Conservation (phyloP, 2,113 vertebrate genomes). For the Podocnemis expansa region DNA sequence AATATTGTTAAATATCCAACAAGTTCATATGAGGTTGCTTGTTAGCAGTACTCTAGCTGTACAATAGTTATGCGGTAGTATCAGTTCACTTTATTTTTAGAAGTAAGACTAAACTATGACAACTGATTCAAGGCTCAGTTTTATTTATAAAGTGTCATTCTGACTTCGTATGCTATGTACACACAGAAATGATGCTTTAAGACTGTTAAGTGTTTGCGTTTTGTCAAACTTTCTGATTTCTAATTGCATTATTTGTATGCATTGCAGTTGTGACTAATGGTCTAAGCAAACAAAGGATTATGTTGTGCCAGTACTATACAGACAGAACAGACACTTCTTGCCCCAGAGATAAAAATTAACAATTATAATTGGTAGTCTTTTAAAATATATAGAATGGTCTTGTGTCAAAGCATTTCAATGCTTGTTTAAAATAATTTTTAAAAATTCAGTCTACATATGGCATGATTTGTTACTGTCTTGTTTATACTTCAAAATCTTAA, state of each 20-base stretch:
- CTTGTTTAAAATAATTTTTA: background rate
- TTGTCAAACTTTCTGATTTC: background rate
- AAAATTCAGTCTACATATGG: background rate
- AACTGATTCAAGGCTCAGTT: conserved; percentile 1
- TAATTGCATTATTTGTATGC: background rate
- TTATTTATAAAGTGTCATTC: background rate
- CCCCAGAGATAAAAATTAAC: background rate
- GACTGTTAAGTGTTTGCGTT: background rate
- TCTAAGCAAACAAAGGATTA: background rate
- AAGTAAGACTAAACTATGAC: conserved; percentile 41
- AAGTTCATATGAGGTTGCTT: conserved; percentile 48
- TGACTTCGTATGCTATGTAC: background rate
- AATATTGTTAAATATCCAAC: conserved; percentile 38
- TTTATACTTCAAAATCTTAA: background rate
- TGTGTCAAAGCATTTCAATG: background rate
- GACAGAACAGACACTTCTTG: background rate
- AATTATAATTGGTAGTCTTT: background rate
- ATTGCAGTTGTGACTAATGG: background rate
- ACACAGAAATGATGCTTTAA: background rate
- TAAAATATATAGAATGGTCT: background rate
- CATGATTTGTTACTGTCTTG: background rate
- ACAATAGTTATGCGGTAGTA: conserved; percentile 45
- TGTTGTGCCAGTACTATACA: background rate
- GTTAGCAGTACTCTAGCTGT: conserved; percentile 48
- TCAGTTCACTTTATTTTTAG: conserved; percentile 75